phyloP scores from a whole-genome alignment of 1,140 invertebrate genomes.

The Drosophila tropicalis region DNA sequence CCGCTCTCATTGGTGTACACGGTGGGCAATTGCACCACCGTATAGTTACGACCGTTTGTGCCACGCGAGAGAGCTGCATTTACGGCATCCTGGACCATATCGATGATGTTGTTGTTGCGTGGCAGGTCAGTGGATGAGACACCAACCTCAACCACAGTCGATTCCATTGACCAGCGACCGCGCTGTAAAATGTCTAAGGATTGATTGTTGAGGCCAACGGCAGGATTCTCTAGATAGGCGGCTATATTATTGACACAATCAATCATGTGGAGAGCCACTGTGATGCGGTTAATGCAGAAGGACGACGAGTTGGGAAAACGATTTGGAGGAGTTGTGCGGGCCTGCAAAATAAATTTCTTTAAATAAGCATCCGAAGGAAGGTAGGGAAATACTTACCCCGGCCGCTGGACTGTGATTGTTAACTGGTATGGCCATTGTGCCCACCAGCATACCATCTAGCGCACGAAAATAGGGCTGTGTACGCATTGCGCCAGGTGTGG shows the following conservation, averaged over 20 bases:
- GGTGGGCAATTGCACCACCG: slow-evolving; percentile 74
- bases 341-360: slow-evolving; percentile 19
- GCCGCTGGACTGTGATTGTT: slow-evolving; percentile 52
- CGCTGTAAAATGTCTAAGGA: slow-evolving; percentile 78
- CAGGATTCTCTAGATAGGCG: slow-evolving; percentile 78
- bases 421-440: slow-evolving; percentile 86
- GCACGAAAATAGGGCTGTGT: slow-evolving; percentile 77
- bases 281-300: slow-evolving; percentile 82
- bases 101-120: slow-evolving; percentile 81
- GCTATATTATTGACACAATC: slow-evolving; percentile 82
- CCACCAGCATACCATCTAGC: slow-evolving; percentile 82
- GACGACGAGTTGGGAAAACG: slow-evolving; percentile 78
- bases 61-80: slow-evolving; percentile 75
- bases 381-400: slow-evolving; percentile 44
- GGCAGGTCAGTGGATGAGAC: slow-evolving; percentile 79
- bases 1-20: slow-evolving; percentile 66
- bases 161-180: slow-evolving; percentile 82
- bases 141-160: slow-evolving; percentile 82
- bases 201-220: slow-evolving; percentile 76
- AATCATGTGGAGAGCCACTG: slow-evolving; percentile 82
- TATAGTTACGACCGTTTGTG: slow-evolving; percentile 71
- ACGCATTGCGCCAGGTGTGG: slow-evolving; percentile 67
- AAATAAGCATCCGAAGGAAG: not conserved
- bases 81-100: slow-evolving; percentile 80
- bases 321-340: slow-evolving; percentile 46